Conservation (phyloP, 2,113 vertebrate genomes). For the Indri indri region DNA sequence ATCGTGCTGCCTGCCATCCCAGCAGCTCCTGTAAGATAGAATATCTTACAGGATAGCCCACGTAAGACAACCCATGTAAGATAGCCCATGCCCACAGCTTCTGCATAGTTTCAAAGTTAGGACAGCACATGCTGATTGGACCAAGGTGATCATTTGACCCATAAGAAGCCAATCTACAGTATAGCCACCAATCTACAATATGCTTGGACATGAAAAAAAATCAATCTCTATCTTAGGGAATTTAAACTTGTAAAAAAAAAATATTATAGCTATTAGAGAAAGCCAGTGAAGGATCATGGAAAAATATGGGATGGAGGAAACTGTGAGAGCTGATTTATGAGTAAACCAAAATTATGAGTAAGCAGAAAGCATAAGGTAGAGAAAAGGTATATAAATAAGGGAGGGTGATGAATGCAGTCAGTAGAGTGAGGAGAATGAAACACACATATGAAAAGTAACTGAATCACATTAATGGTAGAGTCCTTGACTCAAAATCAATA, state of each 20-base stretch:
- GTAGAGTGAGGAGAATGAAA: neutral
- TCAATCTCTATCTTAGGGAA: neutral
- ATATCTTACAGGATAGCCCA: no score
- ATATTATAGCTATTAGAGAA: neutral
- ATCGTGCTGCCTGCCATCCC: neutral
- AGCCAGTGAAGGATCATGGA: neutral
- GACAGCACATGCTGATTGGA: neutral
- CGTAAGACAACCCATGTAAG: neutral
- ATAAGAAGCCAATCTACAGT: neutral
- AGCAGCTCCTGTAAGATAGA: neutral
- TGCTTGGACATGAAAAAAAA: neutral
- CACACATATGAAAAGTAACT: neutral
- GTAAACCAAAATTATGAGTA: conserved; percentile 22
- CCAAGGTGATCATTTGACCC: neutral
- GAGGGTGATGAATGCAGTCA: neutral
- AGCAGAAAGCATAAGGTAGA: neutral
- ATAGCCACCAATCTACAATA: neutral
- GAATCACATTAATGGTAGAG: neutral
- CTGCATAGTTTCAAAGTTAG: neutral
- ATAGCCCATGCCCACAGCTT: neutral
- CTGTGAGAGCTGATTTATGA: neutral
- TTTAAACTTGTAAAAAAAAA: neutral
- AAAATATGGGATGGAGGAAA: neutral
- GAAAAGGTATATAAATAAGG: neutral
- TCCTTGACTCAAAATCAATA: conserved; percentile 23